These are phyloP conservation scores for Oreochromis niloticus DNA, from an alignment of 2,113 vertebrate genomes.

Conservation along the genomic window DNA sequence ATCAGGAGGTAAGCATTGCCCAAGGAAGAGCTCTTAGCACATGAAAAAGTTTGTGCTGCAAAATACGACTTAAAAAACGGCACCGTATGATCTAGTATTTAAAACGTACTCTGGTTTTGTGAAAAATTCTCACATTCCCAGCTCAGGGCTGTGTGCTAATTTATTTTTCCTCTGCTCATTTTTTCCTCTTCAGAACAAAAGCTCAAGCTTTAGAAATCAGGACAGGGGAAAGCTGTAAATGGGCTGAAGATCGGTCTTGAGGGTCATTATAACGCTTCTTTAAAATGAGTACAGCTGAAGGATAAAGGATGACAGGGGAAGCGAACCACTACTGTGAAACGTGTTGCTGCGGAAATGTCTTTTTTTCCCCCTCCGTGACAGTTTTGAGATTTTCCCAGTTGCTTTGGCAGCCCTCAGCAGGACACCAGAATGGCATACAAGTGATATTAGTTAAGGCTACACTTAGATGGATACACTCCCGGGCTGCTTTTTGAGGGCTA, in stretches of 20 bases:
- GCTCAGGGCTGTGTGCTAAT: conserved; percentile 27
- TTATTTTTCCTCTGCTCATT: conserved; percentile 12
- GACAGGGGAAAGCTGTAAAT: conserved; percentile 1
- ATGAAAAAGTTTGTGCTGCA: not conserved
- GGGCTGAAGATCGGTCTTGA: conserved; percentile 12
- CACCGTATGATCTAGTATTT: conserved; percentile 7
- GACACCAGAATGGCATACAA: conserved; percentile 8
- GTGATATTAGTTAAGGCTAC: conserved; percentile 22
- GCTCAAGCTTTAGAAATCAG: conserved; percentile 14
- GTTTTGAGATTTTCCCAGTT: conserved; percentile 33
- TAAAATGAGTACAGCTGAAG: conserved; percentile 12
- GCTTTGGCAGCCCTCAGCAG: conserved; percentile 30
- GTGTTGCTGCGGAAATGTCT: conserved; percentile 23
- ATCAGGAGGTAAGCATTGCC: not conserved
- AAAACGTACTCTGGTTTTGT: conserved; percentile 7
- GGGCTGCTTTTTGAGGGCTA: not conserved
- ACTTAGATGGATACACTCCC: not conserved
- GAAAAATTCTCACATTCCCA: not conserved
- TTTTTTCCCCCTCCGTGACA: not conserved
- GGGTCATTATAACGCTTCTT: conserved; percentile 17
- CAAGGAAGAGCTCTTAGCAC: not conserved
- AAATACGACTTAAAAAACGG: conserved; percentile 7
- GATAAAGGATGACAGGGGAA: conserved; percentile 30
- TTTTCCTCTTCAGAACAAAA: conserved; percentile 18
- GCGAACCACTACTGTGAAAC: conserved; percentile 8